Evolutionary conservation across 1,140 invertebrate species (phyloP), one percentile per base, ranked within the genome.

Genomic region (Sminthurides bifidus): DNA sequence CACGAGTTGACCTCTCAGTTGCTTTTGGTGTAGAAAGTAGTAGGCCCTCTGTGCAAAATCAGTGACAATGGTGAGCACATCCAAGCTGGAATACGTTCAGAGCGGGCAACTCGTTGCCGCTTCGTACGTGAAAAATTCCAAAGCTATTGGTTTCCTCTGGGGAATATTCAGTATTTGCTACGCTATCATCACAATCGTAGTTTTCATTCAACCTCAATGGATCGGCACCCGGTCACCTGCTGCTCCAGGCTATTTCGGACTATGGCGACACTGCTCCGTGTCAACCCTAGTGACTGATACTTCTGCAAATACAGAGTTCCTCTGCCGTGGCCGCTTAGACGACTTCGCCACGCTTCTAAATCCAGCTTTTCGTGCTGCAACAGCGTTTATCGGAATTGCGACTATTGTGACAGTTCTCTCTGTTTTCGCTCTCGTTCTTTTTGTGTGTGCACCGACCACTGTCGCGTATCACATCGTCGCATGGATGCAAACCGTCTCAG

Each of bases 121-220:
- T 21, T 92, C 88, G 72, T 96, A 95, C 72, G 84, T 92, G 38
- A 79, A 92, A 66, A 95, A 96, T 77, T 92, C 88, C 43, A 90
- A 92, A 75, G 92, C 92, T 35, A 92, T 97, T 52, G 92, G 89
- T 37, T 90, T 97, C 17, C 75, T 96, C 41, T 97, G 94, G 94
- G 92, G 84, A 21, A 87, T 96, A 63, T 95, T 97, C 70, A 87
- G 88, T 50, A 87, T 95, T 67, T 96, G 92, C 73, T 96, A 92
- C 71, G 87, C 89, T 46, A 95, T 98, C 65, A 93, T 97, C 66
- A 83, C 84, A 52, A 82, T 92, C 54, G 90, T 97, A 17, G 85
- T 91, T 0, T 94, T 97, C 70, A 81, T 95, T 17, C 93, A 93
- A 51, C 92, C 92, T 6, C 92, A 97, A 73, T 98, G 93, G 70